These are phyloP conservation scores for Nomada hirtipes DNA, from an alignment of 2,888 invertebrate genomes.

Conservation along the genomic window DNA sequence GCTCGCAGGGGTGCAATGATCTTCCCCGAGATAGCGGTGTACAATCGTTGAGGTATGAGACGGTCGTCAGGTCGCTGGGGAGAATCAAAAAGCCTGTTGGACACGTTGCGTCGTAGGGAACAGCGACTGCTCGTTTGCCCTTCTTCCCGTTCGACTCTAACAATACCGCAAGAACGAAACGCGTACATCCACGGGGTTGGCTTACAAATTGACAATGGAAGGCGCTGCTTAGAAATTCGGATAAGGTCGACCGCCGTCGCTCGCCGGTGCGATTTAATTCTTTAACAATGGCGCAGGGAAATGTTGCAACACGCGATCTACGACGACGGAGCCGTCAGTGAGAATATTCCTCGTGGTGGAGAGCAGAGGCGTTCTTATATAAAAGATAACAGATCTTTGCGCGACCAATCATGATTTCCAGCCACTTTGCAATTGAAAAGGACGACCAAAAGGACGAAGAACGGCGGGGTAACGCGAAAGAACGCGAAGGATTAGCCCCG, in stretches of 20 bases:
- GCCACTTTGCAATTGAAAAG: not conserved
- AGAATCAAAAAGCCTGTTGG: slow-evolving; percentile 62
- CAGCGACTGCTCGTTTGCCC: not conserved
- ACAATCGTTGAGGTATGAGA: slow-evolving; percentile 74
- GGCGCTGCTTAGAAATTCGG: slow-evolving; percentile 15
- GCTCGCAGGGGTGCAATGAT: slow-evolving; percentile 80
- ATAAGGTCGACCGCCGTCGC: not conserved
- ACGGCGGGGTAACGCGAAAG: slow-evolving; percentile 15
- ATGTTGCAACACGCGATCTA: not conserved
- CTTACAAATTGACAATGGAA: slow-evolving; percentile 24
- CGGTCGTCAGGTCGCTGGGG: slow-evolving; percentile 55
- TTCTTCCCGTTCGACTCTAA: slow-evolving; percentile 18
- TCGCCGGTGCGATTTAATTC: too few species aligned
- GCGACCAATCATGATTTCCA: not conserved
- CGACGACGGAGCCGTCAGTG: not conserved
- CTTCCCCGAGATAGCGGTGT: slow-evolving; percentile 74
- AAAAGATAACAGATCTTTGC: too few species aligned
- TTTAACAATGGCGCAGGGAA: not conserved
- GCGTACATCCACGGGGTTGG: not conserved
- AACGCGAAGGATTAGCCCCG: slow-evolving; percentile 26
- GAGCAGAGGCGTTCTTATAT: too few species aligned
- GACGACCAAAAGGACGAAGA: not conserved
- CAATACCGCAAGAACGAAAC: slow-evolving; percentile 11
- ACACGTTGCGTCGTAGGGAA: slow-evolving; percentile 41
- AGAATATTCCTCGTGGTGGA: not conserved